Base-by-base conservation (phyloP, 2,888 invertebrate genomes). In the Apomyelois bistriatella region DNA sequence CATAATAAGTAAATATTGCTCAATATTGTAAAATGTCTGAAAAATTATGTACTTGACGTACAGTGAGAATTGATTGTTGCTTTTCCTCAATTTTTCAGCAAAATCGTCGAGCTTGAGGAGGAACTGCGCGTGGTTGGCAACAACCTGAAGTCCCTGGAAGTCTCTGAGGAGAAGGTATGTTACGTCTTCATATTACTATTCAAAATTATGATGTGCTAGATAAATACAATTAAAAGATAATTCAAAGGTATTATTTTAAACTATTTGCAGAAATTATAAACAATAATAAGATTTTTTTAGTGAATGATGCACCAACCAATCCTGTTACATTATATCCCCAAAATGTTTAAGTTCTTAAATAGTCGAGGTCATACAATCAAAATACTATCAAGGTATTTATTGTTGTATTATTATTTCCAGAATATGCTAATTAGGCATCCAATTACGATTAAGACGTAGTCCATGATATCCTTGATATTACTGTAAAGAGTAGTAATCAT, bases 91-190 rank as follows among this genome's bases (percentile, higher is more conserved):
- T 69, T 74, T 84, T 85, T 53, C 93, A 97, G 97, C 92, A 99
- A 99, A 95, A 99, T 99, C 93, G 98, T 99, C 90, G 99, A 99
- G 93, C 96, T 99, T 93, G 99, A 99, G 91, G 99, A 99, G 90
- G 99, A 99, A 92, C 94, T 99, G 90, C 97, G 99, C 89, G 99
- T 99, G 81, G 99, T 99, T 90, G 99, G 99, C 87, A 99, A 99
- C 95, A 99, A 99, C 95, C 94, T 99, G 93, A 99, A 99, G 93
- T 99, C 99, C 85, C 96, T 99, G 86, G 99, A 99, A 94, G 99
- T 99, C 85, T 98, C 98, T 79, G 99, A 99, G 93, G 98, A 99
- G 92, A 99, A 98, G 97, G 98, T 98, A 95, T 91, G 91, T 50
- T 50, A 38, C 22, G 7, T 30, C 40, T 4, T 16, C 13, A 56